These are phyloP conservation scores for Parazoanthus swiftii DNA, from an alignment of 92 coral and sea anemone species.

Conservation along the genomic window DNA sequence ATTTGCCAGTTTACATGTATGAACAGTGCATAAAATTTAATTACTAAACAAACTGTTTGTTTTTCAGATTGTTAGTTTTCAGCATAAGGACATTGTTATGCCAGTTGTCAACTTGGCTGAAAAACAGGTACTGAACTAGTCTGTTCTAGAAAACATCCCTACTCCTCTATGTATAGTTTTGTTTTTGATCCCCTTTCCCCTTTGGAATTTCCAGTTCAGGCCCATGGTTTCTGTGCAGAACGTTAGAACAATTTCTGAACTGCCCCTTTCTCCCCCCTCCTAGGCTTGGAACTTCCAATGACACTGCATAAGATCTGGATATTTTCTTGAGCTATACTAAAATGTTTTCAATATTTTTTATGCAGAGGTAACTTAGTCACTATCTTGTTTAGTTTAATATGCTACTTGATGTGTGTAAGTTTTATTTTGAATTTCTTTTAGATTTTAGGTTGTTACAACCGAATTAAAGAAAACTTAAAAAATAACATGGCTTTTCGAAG, in stretches of 20 bases:
- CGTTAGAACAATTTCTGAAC: too few species aligned
- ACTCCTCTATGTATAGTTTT: not conserved
- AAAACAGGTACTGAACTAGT: slow-evolving; percentile 65
- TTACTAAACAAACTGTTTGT: not conserved
- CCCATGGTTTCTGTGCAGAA: too few species aligned
- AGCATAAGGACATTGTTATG: slow-evolving; percentile 46
- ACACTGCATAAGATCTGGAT: not conserved
- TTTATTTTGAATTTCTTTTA: slow-evolving; percentile 6
- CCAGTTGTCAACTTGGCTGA: slow-evolving; percentile 66
- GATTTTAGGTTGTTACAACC: slow-evolving; percentile 67
- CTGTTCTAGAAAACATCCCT: not conserved
- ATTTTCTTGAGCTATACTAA: not conserved
- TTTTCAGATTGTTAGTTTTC: slow-evolving; percentile 62
- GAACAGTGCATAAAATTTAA: not conserved
- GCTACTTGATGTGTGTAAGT: not conserved
- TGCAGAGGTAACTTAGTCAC: too few species aligned
- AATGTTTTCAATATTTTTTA: too few species aligned
- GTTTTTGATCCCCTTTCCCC: not conserved
- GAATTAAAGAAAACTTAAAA: slow-evolving; percentile 54
- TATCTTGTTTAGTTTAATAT: too few species aligned
- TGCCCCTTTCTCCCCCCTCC: too few species aligned
- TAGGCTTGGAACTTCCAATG: not conserved
- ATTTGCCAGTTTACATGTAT: not conserved
- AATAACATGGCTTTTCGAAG: slow-evolving; percentile 59
- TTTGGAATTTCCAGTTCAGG: too few species aligned